Conservation (phyloP, 2,113 vertebrate species). For the Elanoides forficatus region DNA sequence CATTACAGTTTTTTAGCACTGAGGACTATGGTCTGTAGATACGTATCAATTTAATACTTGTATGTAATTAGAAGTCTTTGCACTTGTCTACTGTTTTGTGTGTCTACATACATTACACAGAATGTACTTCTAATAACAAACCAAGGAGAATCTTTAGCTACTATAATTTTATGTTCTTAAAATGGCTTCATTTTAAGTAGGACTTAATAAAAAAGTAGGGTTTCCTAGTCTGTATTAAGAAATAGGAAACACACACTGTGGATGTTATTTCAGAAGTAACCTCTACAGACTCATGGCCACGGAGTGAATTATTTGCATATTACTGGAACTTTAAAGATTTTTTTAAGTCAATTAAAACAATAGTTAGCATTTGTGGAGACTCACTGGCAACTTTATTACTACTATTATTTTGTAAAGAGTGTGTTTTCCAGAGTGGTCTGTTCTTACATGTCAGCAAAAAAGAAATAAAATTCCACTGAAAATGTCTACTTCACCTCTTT, state of each 20-base stretch:
- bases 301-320: background rate
- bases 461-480: background rate
- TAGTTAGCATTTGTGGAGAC: background rate
- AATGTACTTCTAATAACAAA: background rate
- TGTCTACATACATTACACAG: background rate
- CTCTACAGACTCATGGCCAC: background rate
- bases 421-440: background rate
- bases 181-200: background rate
- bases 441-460: background rate
- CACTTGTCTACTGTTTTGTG: background rate
- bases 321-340: background rate
- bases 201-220: background rate
- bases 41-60: background rate
- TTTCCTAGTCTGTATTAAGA: background rate
- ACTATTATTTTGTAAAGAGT: background rate
- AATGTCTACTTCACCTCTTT: background rate
- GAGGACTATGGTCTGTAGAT: background rate
- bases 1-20: background rate
- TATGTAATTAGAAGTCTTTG: background rate
- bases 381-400: background rate
- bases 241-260: background rate
- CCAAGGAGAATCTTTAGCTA: background rate
- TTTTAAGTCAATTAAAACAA: background rate
- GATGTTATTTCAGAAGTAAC: background rate
- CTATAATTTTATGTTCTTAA: background rate